Base-by-base conservation (phyloP, 2,888 invertebrate genomes). In the Chrysolina oricalcia region DNA sequence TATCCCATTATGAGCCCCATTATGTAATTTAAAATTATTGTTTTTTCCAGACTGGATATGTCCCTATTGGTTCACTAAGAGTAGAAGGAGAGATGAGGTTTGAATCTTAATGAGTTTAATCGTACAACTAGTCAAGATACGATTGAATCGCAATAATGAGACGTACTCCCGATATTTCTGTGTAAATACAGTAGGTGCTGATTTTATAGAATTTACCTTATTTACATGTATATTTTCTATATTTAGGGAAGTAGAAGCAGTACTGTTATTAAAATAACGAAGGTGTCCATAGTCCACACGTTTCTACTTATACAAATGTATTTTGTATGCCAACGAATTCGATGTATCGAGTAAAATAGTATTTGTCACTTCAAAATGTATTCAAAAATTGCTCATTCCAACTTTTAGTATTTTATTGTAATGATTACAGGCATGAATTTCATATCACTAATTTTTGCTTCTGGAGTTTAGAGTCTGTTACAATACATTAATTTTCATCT, bases 21-120 rank as follows among this genome's bases (percentile, higher is more conserved):
- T 64, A n/a, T 6, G 11, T n/a, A 21, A 41, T 65, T 4, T 19
- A 21, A 6, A 4, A 41, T 43, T 0, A 21, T 48, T 27, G 13
- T 1, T 62, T 48, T 66, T 66, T 66, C 27, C 87, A 93, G 91
- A 91, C 92, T 83, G 96, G 96, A 17, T 96, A 94, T 88, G 96
- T 96, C 88, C 96, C 96, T 3, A 94, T 94, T 87, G 93, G 93
- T 80, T 95, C 94, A 88, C 95, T 96, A 64, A 82, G 82, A 74
- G 82, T 86, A 21, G 83, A 87, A 48, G 86, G 86, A 19, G 84
- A 86, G 75, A 83, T 86, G 64, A 83, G 80, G 72, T 85, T 85
- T 75, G 82, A 83, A 40, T 76, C 71, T 63, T 78, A 75, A 78
- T 50, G 68, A 74, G 53, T 73, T 67, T n/a, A 56, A 65, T 27